phyloP scores from a whole-genome alignment of 64 coral and sea anemone species.

The Montipora foliosa region DNA sequence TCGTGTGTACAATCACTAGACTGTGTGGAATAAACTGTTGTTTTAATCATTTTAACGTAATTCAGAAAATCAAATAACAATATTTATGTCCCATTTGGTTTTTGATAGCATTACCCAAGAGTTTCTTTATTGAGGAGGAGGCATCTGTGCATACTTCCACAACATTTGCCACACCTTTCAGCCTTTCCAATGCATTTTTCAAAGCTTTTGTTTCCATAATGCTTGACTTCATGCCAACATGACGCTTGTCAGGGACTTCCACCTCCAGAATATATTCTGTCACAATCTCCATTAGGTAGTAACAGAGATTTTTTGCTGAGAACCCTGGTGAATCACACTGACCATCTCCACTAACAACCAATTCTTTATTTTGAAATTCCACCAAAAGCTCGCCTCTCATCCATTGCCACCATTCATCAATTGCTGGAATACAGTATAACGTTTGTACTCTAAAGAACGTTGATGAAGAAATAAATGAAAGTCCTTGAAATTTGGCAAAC shows the following conservation, averaged over 20 bases:
- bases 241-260: constrained; percentile 1
- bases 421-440: constrained; percentile 20
- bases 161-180: neutral
- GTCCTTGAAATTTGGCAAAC: neutral
- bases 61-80: no score
- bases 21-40: no score
- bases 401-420: constrained; percentile 47
- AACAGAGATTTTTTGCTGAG: neutral
- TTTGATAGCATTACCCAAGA: no score
- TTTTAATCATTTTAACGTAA: no score
- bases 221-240: neutral
- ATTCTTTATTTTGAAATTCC: no score
- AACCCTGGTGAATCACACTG: neutral
- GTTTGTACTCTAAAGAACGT: constrained; percentile 60
- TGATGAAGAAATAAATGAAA: constrained; percentile 22
- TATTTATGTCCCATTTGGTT: no score
- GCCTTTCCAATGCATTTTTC: neutral
- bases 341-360: constrained; percentile 10
- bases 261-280: constrained; percentile 13
- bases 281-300: constrained; percentile 13
- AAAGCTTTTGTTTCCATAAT: neutral
- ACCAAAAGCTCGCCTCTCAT: neutral
- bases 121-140: no score
- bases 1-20: no score
- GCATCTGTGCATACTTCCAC: neutral